phyloP scores from a whole-genome alignment of 2,797 vertebrate genomes.

The Dryobates pubescens region DNA sequence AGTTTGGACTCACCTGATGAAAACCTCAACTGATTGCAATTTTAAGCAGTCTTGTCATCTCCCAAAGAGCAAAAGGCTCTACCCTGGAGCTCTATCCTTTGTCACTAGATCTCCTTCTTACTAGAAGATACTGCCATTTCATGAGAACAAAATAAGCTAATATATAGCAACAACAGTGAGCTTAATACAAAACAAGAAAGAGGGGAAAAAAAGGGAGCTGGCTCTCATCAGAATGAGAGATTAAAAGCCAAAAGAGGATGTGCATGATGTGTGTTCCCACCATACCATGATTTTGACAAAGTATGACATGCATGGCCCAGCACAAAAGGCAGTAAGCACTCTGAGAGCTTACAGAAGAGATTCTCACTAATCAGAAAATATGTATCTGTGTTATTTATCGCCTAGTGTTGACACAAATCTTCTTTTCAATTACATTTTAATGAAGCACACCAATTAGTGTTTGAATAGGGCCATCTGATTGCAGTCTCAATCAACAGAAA shows the following conservation, averaged over 20 bases:
- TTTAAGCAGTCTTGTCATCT: background rate
- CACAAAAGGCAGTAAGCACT: slow-evolving; percentile 43
- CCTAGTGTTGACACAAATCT: slow-evolving; percentile 72
- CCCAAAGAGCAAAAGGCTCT: background rate
- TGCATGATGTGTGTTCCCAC: background rate
- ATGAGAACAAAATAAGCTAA: background rate
- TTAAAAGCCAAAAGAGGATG: background rate
- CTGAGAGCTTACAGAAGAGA: slow-evolving; percentile 32
- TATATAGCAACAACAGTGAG: background rate
- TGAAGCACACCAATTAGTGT: slow-evolving; percentile 79
- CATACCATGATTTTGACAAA: background rate
- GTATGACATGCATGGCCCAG: background rate
- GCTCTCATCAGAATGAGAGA: background rate
- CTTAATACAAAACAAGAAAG: background rate
- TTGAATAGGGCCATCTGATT: slow-evolving; percentile 76
- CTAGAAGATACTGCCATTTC: background rate
- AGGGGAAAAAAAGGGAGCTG: background rate
- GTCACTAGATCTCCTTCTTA: background rate
- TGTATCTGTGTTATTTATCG: slow-evolving; percentile 73
- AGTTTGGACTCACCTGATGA: background rate
- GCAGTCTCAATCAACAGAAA: slow-evolving; percentile 71
- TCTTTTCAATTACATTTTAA: slow-evolving; percentile 78
- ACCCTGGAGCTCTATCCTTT: background rate
- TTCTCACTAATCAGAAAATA: slow-evolving; percentile 65
- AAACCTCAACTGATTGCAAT: background rate